These are phyloP conservation scores for Neosalanx taihuensis DNA, from an alignment of 2,797 vertebrate species.

Conservation along the genomic window DNA sequence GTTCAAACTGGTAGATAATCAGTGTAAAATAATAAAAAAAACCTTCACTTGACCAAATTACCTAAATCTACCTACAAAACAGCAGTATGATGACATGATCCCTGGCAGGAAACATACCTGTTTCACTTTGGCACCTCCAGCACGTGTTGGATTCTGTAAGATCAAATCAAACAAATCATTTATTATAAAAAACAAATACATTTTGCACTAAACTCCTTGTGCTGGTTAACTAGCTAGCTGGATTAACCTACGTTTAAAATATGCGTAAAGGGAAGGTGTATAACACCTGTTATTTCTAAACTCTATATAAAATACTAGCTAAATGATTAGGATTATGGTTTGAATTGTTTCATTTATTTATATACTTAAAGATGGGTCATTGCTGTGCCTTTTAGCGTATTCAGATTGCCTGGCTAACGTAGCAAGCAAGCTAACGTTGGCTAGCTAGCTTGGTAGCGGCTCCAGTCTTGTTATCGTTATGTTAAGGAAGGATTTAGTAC, in stretches of 20 bases:
- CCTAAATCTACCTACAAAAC: not conserved
- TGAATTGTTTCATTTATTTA: too few relatives aligned
- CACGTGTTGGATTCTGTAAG: slow-evolving; percentile 75
- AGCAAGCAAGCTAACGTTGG: not conserved
- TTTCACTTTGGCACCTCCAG: slow-evolving; percentile 78
- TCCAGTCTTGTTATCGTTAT: too few relatives aligned
- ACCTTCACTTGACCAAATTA: not conserved
- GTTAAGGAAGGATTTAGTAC: too few relatives aligned
- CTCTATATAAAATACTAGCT: too few relatives aligned
- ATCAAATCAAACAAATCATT: slow-evolving; percentile 52
- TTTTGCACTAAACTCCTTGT: slow-evolving; percentile 9
- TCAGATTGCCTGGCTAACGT: too few relatives aligned
- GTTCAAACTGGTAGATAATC: not conserved
- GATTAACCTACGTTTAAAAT: not conserved
- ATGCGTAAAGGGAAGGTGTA: too few relatives aligned
- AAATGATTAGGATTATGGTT: too few relatives aligned
- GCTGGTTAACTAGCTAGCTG: slow-evolving; percentile 14
- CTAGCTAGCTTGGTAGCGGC: slow-evolving; percentile 12
- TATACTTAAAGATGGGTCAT: too few relatives aligned
- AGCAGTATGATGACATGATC: too few relatives aligned
- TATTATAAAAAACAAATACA: slow-evolving; percentile 13
- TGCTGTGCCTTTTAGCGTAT: too few relatives aligned
- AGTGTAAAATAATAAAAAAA: not conserved
- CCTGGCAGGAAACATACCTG: slow-evolving; percentile 52
- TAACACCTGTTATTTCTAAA: too few relatives aligned